Base-by-base conservation (phyloP, 2,888 invertebrate species). In the Agrotis exclamationis region DNA sequence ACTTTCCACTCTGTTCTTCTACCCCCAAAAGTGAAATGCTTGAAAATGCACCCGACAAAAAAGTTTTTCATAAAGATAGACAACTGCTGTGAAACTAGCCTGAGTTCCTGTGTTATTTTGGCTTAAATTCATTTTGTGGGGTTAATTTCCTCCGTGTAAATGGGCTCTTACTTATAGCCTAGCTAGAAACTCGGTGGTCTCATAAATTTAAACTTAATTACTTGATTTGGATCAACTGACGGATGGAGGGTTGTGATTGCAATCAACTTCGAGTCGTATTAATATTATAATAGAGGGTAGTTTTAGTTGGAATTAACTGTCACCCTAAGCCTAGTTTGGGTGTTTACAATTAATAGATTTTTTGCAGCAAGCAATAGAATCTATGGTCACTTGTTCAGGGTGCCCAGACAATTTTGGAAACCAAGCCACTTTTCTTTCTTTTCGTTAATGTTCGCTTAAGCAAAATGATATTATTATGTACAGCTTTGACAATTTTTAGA, bases 191-290 rank as follows among this genome's bases (percentile, higher is more conserved):
- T 69, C 73, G 73, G 76, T 58, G 75, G 78, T 56, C 64, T 66
- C 70, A 60, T 85, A 82, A 85, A 82, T 82, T 67, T 73, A 58
- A 65, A 85, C 68, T 68, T 59, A 82, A 82, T 84, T 75, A 77
- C 62, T 57, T 58, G 50, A 79, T 74, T 60, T 44, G 58, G 48
- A 63, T 14, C 24, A 63, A 70, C 62, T 56, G 68, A 60, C 48
- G 57, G 59, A 60, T 57, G 48, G 59, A 4, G 28, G 51, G 24
- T 68, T 14, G 54, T 63, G 59, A 62, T 76, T 60, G 63, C 77
- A 77, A 77, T 77, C 70, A 80, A 16, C 20, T 57, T 33, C 20
- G 50, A 62, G 60, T 72, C 9, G 16, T 64, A 48, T 64, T 63
- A 39, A 63, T 75, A 73, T 58, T 63, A 18, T 50, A 58, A 24